Base-by-base conservation (phyloP, 2,888 invertebrate species). In the Plagodis dolabraria region DNA sequence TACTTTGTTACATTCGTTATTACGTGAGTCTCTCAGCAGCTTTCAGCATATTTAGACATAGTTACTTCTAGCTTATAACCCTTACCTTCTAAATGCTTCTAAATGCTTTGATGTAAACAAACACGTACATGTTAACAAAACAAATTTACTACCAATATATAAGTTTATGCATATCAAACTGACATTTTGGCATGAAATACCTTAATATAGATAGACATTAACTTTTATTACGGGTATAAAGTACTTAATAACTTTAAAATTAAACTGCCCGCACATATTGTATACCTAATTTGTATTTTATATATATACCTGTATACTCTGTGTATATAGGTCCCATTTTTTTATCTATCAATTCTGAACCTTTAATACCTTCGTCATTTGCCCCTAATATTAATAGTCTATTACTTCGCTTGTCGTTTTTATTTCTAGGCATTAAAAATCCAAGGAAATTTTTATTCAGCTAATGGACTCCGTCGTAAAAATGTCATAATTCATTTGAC, bases 401-500 rank as follows among this genome's bases (percentile, higher is more conserved):
- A 64, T 60, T 63, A 64, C 49, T 64, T 54, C 54, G 49, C 63
- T 64, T 63, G 54, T 64, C 64, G 53, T 57, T 53, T 63, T 58
- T 59, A 58, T 69, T 63, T 64, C 65, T 63, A 61, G 64, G 65
- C 72, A 76, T 75, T 75, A 77, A 76, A 75, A 75, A 67, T 72
- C 69, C 72, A 68, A 77, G 70, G 74, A 69, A 40, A 70, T 76
- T 81, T 73, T 80, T 80, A 76, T 79, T 80, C 71, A 70, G 74
- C 79, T 83, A 83, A 85, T 83, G 80, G 82, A 78, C 74, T 71
- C 73, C 70, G 74, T 75, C 77, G 71, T 77, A 79, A 79, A 80
- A 79, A 79, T 78, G 80, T 79, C 82, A 80, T 76, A 81, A 81
- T 80, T 83, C 74, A 81, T 85, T 83, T 83, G 82, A 85, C 82